Evolutionary conservation across 1,140 invertebrate genomes (phyloP).

Genomic region (Eueides isabella): DNA sequence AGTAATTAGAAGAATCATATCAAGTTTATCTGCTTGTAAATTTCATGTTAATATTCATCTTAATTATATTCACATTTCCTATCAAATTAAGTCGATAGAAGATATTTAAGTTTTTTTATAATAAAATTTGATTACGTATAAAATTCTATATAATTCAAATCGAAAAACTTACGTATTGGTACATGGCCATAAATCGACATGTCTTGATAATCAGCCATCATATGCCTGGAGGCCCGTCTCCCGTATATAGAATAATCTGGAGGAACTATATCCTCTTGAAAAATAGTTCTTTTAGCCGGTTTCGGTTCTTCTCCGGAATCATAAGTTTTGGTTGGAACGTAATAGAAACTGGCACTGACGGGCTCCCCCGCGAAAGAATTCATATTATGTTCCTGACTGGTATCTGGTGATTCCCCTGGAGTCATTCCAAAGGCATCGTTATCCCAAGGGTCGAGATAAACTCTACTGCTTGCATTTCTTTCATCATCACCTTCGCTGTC

Average conservation of each 20-base stretch:
- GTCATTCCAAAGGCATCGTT: constrained; percentile 87
- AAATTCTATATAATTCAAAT: background rate
- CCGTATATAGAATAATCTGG: constrained; percentile 64
- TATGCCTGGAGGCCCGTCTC: constrained; percentile 56
- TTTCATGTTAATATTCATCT: constrained; percentile 17
- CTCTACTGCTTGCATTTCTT: constrained; percentile 67
- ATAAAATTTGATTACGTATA: background rate
- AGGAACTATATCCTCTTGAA: constrained; percentile 58
- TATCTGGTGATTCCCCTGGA: constrained; percentile 81
- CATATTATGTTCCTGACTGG: constrained; percentile 77
- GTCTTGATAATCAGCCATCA: constrained; percentile 58
- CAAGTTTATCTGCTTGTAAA: constrained; percentile 15
- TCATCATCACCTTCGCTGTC: constrained; percentile 81
- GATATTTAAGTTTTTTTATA: background rate
- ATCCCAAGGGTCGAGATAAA: constrained; percentile 89
- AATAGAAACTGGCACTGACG: constrained; percentile 82
- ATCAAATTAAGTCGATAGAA: background rate
- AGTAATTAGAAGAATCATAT: constrained; percentile 20
- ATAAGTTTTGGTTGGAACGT: constrained; percentile 80
- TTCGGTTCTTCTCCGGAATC: constrained; percentile 67
- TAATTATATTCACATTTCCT: constrained; percentile 16
- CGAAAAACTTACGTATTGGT: constrained; percentile 61
- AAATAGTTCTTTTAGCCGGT: constrained; percentile 53
- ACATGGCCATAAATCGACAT: constrained; percentile 58
- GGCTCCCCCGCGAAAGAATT: constrained; percentile 79